Conservation (phyloP, 1,140 invertebrate species). For the Branchinecta lynchi region DNA sequence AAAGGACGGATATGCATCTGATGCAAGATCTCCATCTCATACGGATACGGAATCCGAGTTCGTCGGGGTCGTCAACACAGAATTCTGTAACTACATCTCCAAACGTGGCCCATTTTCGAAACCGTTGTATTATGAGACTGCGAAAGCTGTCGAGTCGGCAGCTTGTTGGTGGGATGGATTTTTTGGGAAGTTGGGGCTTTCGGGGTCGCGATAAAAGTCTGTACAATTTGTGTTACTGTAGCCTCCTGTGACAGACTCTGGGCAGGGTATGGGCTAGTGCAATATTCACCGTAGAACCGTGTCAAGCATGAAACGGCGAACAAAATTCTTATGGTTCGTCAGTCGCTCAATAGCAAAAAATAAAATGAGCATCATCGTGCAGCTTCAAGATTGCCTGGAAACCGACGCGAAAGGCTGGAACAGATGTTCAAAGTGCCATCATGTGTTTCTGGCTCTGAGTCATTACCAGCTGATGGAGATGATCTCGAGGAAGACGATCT, state of each 20-base stretch:
- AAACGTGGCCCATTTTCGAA: conserved; percentile 2
- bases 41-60: neutral
- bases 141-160: neutral
- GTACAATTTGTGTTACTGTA: conserved; percentile 6
- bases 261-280: neutral
- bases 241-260: conserved; percentile 8
- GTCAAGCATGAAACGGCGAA: conserved; percentile 5
- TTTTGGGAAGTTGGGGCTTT: neutral
- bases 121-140: neutral
- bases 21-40: conserved; percentile 2
- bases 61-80: neutral
- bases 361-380: conserved; percentile 1
- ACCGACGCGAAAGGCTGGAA: conserved; percentile 8
- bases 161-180: neutral
- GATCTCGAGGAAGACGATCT: neutral
- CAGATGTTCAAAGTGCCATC: neutral
- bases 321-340: conserved; percentile 6
- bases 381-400: neutral
- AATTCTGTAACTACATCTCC: conserved; percentile 1
- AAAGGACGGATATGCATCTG: neutral
- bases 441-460: neutral
- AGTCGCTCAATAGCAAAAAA: too few species aligned
- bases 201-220: conserved; percentile 4
- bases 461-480: conserved; percentile 4
- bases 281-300: neutral